phyloP scores from a whole-genome alignment of 2,888 invertebrate genomes.

The Cyclophora albipunctata region DNA sequence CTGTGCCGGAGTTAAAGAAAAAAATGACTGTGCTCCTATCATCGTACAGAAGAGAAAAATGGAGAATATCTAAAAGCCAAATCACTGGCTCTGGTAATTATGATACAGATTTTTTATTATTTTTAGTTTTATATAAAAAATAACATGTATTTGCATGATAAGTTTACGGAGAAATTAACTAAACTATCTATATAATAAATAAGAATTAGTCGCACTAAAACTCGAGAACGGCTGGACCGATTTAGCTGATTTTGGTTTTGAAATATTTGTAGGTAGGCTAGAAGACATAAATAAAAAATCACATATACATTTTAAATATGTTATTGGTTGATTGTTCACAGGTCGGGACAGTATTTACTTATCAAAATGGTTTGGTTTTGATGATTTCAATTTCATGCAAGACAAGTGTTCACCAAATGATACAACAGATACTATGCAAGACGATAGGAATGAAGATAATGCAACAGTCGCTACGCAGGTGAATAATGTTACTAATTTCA shows the following conservation, averaged over 20 bases:
- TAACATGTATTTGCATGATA: slow-evolving; percentile 1
- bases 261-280: slow-evolving; percentile 3
- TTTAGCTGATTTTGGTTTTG: no score
- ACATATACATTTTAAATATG: slow-evolving; percentile 7
- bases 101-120: background rate
- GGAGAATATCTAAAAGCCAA: slow-evolving; percentile 6
- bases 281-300: slow-evolving; percentile 8
- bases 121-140: background rate
- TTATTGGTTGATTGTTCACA: slow-evolving; percentile 13
- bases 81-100: slow-evolving; percentile 9
- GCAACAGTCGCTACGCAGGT: no score
- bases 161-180: slow-evolving; percentile 4
- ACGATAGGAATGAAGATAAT: background rate
- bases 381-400: slow-evolving; percentile 11
- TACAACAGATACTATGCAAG: background rate
- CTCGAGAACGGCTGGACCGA: no score
- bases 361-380: slow-evolving; percentile 14
- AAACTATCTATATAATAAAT: no score
- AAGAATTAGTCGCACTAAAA: background rate
- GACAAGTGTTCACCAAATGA: slow-evolving; percentile 7
- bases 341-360: slow-evolving; percentile 12
- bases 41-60: slow-evolving; percentile 11
- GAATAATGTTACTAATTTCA: slow-evolving; percentile 11
- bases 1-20: slow-evolving; percentile 9
- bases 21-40: slow-evolving; percentile 10